phyloP scores from a whole-genome alignment of 2,113 vertebrate species.

The Osmerus mordax region DNA sequence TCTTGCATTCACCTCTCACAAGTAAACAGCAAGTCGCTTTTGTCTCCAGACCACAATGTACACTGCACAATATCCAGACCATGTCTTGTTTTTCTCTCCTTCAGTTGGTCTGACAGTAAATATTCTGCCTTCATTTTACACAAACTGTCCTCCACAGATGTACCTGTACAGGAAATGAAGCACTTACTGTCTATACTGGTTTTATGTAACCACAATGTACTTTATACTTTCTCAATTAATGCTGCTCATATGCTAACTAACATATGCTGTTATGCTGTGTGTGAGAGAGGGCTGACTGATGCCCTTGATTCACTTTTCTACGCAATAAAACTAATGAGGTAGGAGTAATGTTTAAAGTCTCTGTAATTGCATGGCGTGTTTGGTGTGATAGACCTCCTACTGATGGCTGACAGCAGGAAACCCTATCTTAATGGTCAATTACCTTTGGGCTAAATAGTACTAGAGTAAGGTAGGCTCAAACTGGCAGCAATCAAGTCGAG shows the following conservation, averaged over 20 bases:
- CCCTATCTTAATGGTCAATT: constrained; percentile 1
- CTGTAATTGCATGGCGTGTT: not conserved
- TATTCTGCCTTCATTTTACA: constrained; percentile 1
- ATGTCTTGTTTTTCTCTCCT: not conserved
- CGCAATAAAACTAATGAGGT: constrained; percentile 1
- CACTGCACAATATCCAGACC: not conserved
- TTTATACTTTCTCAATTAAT: constrained; percentile 2
- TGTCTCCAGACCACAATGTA: not conserved
- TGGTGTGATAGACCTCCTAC: not conserved
- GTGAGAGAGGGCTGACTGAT: not conserved
- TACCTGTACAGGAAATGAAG: not conserved
- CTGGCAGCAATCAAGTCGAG: not conserved
- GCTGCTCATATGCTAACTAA: not conserved
- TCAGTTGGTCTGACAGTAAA: constrained; percentile 8
- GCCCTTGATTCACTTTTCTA: not conserved
- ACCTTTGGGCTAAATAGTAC: not conserved
- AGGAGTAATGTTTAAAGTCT: constrained; percentile 3
- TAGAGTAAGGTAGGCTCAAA: not conserved
- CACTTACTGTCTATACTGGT: not conserved
- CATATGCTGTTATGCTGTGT: no score
- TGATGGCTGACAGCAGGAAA: not conserved
- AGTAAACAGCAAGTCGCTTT: constrained; percentile 3
- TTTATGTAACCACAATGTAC: constrained; percentile 11
- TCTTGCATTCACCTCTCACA: constrained; percentile 10
- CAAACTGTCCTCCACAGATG: constrained; percentile 6